Evolutionary conservation across 2,797 vertebrate genomes (phyloP).

Genomic region (Avahi laniger): DNA sequence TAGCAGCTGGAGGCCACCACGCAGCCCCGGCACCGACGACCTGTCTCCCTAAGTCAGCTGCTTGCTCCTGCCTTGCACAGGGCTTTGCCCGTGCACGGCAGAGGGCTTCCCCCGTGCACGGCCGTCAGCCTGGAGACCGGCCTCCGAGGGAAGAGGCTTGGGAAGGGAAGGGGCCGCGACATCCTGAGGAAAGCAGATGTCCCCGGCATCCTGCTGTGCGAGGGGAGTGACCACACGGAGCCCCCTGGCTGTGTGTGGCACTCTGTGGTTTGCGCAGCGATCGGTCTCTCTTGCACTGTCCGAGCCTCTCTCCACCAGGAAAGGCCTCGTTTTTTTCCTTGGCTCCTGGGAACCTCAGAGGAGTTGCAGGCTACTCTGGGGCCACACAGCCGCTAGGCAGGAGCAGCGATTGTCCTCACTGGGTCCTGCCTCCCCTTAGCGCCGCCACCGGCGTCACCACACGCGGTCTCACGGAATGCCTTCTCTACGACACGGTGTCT

Average conservation of each 20-base stretch:
- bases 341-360: background rate
- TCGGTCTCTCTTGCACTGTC: background rate
- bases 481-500: too few species aligned
- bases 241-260: background rate
- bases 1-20: background rate
- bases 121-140: background rate
- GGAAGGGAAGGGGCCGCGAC: background rate
- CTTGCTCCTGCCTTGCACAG: background rate
- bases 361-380: background rate
- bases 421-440: fast-evolving
- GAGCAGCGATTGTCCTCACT: background rate
- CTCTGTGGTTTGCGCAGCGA: background rate
- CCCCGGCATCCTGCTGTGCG: background rate
- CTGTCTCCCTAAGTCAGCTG: background rate
- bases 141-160: background rate
- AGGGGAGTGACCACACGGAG: background rate
- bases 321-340: background rate
- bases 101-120: background rate
- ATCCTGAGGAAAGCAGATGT: background rate
- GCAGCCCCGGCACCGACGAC: fast-evolving
- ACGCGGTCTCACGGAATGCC: background rate
- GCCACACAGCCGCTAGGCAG: background rate
- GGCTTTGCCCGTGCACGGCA: background rate
- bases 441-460: background rate
- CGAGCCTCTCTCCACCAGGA: background rate